A percentile compares a stretch with the other conserved stretches of the same genome.
These are phyloP conservation scores for Simalia tracyae DNA, from an alignment of 2,797 vertebrate species.

Conservation along the genomic window DNA sequence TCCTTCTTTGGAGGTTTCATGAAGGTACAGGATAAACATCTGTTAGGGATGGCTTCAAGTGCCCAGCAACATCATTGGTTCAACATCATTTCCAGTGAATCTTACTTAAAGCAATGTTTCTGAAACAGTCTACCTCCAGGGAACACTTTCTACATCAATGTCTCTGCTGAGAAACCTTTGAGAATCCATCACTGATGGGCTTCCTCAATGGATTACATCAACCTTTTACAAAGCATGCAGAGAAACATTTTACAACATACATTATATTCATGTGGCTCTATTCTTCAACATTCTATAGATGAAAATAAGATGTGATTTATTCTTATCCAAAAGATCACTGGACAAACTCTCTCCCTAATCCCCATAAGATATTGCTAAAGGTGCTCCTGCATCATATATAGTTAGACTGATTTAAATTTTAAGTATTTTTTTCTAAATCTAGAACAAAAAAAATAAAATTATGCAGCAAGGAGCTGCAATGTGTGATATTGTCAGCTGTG, in stretches of 20 bases:
- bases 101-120: slow-evolving; percentile 5
- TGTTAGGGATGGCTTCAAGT: slow-evolving; percentile 10
- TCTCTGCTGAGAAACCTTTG: background rate
- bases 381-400: background rate
- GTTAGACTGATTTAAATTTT: background rate
- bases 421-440: background rate
- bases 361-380: background rate
- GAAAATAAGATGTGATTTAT: background rate
- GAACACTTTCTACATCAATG: background rate
- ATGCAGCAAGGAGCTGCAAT: background rate
- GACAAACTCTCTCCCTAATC: background rate
- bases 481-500: background rate
- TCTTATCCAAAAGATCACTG: background rate
- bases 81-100: slow-evolving; percentile 5
- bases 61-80: background rate
- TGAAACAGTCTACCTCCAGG: background rate
- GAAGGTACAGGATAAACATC: slow-evolving; percentile 28
- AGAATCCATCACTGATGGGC: background rate
- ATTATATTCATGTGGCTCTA: background rate
- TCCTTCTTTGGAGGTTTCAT: slow-evolving; percentile 29
- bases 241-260: background rate
- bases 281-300: background rate
- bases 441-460: background rate
- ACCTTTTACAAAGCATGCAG: background rate
- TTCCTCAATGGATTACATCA: background rate